Evolutionary conservation across 2,888 invertebrate genomes (phyloP), one percentile per base, ranked within the genome.

Genomic region (Ennomos erosarius): DNA sequence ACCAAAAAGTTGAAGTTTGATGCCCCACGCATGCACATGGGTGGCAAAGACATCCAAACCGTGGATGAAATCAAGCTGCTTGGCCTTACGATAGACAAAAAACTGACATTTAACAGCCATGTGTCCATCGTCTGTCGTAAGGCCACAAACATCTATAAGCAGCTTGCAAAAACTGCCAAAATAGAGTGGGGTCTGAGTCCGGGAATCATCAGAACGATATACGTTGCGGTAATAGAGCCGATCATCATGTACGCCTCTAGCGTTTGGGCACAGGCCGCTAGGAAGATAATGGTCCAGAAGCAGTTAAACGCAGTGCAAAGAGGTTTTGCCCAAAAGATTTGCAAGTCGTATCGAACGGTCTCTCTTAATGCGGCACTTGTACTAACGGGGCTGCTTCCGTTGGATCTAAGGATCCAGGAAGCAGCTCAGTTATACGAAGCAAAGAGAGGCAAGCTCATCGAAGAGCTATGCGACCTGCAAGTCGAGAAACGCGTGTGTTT

Each of bases 351-450:
- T 8, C 35, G 51, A 11, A 51, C 43, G 10, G 36, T 36, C 1
- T 16, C 43, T 9, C 42, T 51, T 4, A 37, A 52, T 35, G 44
- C 37, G 33, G 44, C 11, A 38, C 44, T 52, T 12, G 12, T 52
- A 9, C 44, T 52, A 1, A 44, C 52, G 0, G 44, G 52, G 38
- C 26, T 52, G 12, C 44, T 52, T 10, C 44, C 52, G 3, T 36
- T 57, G 36, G 54, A 51, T 40, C 39, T 57, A 0, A 10, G 54
- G n/a, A 36, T 56, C 11, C 50, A 42, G 10, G 50, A 50, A 9
- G 50, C 50, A 8, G 42, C 50, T 4, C 42, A 36, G 26, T 43
- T 52, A 33, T 52, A 52, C 38, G 52, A 52, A 45, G 48, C 46
- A 6, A 55, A 59, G 16, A 46, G 45, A 11, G 59, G 56, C 8